Base-by-base conservation (phyloP, 1,140 invertebrate genomes). In the Drosophila littoralis region DNA sequence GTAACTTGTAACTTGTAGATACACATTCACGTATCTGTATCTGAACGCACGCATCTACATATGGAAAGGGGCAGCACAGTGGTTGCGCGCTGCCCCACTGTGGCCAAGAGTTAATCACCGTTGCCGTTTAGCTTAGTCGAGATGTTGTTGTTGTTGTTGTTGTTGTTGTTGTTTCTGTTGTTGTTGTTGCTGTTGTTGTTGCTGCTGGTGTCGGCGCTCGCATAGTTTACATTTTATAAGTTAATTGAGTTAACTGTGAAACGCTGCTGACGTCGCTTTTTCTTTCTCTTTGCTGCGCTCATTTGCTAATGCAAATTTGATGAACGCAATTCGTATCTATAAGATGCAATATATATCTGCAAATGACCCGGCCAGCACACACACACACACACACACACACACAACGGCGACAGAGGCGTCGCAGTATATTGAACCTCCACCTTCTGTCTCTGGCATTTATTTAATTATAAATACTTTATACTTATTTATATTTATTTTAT, bases 171-270 rank as follows among this genome's bases (percentile, higher is more conserved):
- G 64, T 35, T 57, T 33, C 46, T 59, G 50, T 61, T 45, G 28
- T 28, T 28, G 22, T 28, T 28, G 0, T 28, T 28, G 22, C 5
- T 28, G 22, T 3, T 28, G 22, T 3, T 28, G 22, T 40, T 73
- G 60, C 17, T 63, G 40, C 48, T 77, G 60, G 38, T 63, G 51
- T 72, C 42, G 60, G 32, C 38, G 68, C 61, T 71, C 79, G 69
- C 84, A 90, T 88, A 90, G 77, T 81, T 88, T 88, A 88, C 84
- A 90, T 89, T 89, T 89, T 89, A 90, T 89, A 90, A 89, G 84
- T 89, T 89, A 89, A 89, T 89, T 89, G 84, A 89, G 84, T 89
- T 89, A 89, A 89, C 84, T 89, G 84, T 89, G 81, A 79, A 90
- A 63, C 82, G 72, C 72, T 85, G 77, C 71, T 59, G 57, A 67